phyloP scores from a whole-genome alignment of 2,797 vertebrate genomes.

The Ibycter americanus region DNA sequence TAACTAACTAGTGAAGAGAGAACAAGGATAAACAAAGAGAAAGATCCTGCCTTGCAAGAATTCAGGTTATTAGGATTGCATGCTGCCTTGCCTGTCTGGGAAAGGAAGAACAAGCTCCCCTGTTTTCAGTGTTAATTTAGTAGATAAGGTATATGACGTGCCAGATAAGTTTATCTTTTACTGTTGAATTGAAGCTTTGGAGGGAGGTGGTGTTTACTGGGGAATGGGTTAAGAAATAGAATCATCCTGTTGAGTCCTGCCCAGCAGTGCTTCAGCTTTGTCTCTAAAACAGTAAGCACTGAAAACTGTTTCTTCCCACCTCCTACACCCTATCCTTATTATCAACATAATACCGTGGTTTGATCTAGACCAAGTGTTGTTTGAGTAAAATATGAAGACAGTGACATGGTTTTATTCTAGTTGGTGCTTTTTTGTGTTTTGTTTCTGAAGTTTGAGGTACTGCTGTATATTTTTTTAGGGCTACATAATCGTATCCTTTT shows the following conservation, averaged over 20 bases:
- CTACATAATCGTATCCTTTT: not conserved
- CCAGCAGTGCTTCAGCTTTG: not conserved
- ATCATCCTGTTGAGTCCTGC: constrained; percentile 9
- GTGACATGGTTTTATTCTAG: not conserved
- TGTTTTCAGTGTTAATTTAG: not conserved
- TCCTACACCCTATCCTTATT: not conserved
- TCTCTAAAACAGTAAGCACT: not conserved
- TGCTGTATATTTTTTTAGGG: not conserved
- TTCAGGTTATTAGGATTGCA: not conserved
- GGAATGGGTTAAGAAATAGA: not conserved
- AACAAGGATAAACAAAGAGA: constrained; percentile 14
- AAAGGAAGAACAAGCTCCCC: not conserved
- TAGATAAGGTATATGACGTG: not conserved
- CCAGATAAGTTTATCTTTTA: not conserved
- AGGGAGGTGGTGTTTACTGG: not conserved
- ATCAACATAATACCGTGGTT: not conserved
- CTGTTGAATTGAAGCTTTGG: not conserved
- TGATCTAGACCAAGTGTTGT: not conserved
- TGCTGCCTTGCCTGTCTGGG: constrained; percentile 5
- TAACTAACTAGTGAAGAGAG: constrained; percentile 16
- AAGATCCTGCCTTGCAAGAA: not conserved
- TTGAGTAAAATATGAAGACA: not conserved
- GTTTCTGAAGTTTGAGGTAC: not conserved
- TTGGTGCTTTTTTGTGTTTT: not conserved
- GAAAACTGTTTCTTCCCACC: not conserved